Base-by-base conservation (phyloP, 2,888 invertebrate species). In the Agriopis leucophaearia region DNA sequence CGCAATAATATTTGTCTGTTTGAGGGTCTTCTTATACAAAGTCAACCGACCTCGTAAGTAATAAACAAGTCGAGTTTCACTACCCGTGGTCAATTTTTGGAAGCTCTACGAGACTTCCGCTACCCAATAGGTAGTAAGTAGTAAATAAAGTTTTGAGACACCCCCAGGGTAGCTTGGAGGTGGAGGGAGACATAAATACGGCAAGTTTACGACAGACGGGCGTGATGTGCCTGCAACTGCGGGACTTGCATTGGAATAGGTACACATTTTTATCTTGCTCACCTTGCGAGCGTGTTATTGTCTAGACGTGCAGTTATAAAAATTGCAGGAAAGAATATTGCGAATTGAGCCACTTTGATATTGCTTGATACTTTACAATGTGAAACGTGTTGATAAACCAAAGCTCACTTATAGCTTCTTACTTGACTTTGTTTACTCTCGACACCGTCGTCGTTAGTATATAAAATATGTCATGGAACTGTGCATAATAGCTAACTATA, bases 121-220 rank as follows among this genome's bases (percentile, higher is more conserved):
- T 60, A 48, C 42, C 60, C 60, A 27, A 51, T 54, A 63, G 44
- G 57, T 67, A 63, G 67, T 69, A 62, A 74, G 73, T 69, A 70
- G 75, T 80, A 78, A 80, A 81, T 79, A 81, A 73, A 77, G 74
- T 66, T 70, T 59, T 44, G 64, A 67, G 63, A 67, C 63, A 18
- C 67, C 67, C 62, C 63, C 48, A n/a, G 48, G 63, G 65, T 71
- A 72, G 68, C 69, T 38, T 51, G 65, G 68, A 73, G 60, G 73
- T 66, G 58, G 68, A 45, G 42, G 65, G 12, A 42, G 50, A 71
- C 78, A 75, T 81, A 80, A 79, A 82, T 77, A 80, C 71, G 57
- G 61, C 66, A 73, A 70, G 74, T 82, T 82, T 81, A 81, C 75
- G 69, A 75, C 71, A 42, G 60, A 12, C 62, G 58, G 66, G 68